These are phyloP conservation scores for Wiebesia pumilae DNA, from an alignment of 1,140 invertebrate genomes.

Conservation along the genomic window DNA sequence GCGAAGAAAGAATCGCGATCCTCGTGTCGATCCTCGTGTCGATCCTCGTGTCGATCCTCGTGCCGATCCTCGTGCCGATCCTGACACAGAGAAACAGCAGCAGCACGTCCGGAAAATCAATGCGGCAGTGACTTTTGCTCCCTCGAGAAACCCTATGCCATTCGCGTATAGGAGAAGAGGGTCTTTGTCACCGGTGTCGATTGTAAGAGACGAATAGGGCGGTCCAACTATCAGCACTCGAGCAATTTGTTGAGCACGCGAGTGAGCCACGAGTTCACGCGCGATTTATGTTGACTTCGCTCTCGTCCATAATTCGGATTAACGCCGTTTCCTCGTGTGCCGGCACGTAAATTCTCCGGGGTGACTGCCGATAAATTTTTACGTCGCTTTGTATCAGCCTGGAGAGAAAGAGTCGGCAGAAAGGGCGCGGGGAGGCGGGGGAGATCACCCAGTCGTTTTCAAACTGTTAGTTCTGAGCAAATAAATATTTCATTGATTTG, in stretches of 20 bases:
- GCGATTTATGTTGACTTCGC: constrained; percentile 51
- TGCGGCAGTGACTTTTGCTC: constrained; percentile 39
- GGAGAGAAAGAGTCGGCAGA: not conserved
- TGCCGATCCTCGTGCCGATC: no score
- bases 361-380: constrained; percentile 52
- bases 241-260: constrained; percentile 50
- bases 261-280: not conserved
- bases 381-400: constrained; percentile 44
- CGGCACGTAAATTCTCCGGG: constrained; percentile 52
- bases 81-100: no score
- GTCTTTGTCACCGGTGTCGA: not conserved
- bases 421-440: not conserved
- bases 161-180: constrained; percentile 18
- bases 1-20: not conserved
- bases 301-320: constrained; percentile 58
- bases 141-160: constrained; percentile 38
- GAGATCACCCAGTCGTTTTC: not conserved
- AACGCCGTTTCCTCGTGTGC: constrained; percentile 55
- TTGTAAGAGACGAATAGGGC: constrained; percentile 45
- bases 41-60: no score
- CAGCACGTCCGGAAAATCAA: constrained; percentile 41
- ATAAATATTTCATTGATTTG: constrained; percentile 49
- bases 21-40: no score
- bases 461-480: constrained; percentile 38
- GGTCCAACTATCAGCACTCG: constrained; percentile 40